Evolutionary conservation across 2,797 vertebrate genomes (phyloP), one percentile per base, ranked within the genome.

Genomic region (Pipistrellus pygmaeus): DNA sequence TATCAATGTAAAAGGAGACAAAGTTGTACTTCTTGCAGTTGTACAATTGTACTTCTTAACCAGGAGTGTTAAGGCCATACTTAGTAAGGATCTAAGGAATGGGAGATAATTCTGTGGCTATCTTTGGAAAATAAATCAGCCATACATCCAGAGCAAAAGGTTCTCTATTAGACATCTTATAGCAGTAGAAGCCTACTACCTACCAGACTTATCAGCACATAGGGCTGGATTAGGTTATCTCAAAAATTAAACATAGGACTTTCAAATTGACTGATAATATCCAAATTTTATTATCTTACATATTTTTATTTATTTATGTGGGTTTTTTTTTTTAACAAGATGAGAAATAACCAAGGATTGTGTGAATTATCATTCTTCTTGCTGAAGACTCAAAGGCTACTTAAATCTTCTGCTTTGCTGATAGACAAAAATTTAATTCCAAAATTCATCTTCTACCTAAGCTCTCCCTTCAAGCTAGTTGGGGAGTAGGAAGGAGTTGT

Each of bases 41-140:
- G 21, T 55, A 55, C 27, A 62, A 62, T 46, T 84, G 60, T 30
- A 25, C 27, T 21, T 91, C 51, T 76, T 75, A 57, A 48, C 38
- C 32, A 35, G 5, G 23, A 86, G 18, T 12, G 20, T 53, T 27
- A 93, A 69, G 25, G 17, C 57, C 78, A 88, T 44, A 53, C 2
- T 91, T 15, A 4, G 4, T 41, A 83, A 88, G 57, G 88, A 71
- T 27, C 30, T 64, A n/a, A 82, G 6, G 23, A 17, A 44, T 72
- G 32, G 14, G 51, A 90, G 30, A 73, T 41, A 20, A 20, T 3
- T n/a, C 6, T 83, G 41, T 75, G 76, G 20, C 71, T 12, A 18
- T 48, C 66, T 95, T 75, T 95, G 48, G 35, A 87, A 96, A 85
- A 85, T 88, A 86, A 93, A 91, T 38, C 10, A 82, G 9, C 60